phyloP scores from a whole-genome alignment of 2,113 vertebrate species.

The Odobenus rosmarus region DNA sequence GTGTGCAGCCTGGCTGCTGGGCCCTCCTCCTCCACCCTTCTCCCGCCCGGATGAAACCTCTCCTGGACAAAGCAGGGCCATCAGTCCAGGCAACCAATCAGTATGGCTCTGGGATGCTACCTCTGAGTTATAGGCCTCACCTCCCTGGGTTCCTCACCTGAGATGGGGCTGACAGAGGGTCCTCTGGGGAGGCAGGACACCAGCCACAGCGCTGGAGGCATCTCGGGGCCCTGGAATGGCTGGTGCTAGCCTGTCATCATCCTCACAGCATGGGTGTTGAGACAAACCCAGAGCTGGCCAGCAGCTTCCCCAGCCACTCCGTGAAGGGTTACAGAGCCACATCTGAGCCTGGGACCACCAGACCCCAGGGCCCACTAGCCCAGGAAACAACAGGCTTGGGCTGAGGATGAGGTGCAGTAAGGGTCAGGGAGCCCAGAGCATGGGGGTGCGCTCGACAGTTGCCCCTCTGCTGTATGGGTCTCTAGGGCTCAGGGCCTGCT shows the following conservation, averaged over 20 bases:
- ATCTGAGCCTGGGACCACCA: background rate
- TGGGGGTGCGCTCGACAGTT: background rate
- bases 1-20: background rate
- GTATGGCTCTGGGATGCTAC: background rate
- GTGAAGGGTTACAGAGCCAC: background rate
- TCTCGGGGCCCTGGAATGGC: background rate
- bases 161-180: background rate
- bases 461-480: background rate
- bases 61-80: background rate
- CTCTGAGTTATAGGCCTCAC: background rate
- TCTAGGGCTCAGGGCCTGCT: background rate
- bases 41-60: background rate
- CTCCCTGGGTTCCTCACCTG: background rate
- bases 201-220: background rate
- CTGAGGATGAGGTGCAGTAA: background rate
- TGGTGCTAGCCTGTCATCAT: background rate
- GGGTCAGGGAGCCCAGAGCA: background rate
- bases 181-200: background rate
- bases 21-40: background rate
- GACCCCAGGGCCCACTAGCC: background rate
- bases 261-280: background rate
- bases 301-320: background rate
- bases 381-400: background rate
- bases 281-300: background rate
- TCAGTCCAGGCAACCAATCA: background rate